phyloP scores from a whole-genome alignment of 1,140 invertebrate genomes.

The Akabosia matsudoensis region DNA sequence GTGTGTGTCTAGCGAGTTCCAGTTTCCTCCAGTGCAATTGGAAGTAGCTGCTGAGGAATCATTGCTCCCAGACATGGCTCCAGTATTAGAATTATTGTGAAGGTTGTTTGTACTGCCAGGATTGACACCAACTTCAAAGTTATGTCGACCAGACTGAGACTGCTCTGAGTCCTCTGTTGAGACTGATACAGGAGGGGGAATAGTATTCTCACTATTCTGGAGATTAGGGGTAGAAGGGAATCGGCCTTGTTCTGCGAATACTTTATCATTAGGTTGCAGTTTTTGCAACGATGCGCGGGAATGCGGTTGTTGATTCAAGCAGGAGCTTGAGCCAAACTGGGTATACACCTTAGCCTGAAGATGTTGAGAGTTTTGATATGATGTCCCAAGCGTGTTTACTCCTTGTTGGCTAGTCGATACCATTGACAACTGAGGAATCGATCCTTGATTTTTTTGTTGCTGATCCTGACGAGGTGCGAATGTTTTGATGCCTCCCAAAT shows the following conservation, averaged over 20 bases:
- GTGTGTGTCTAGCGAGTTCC: slow-evolving; percentile 3
- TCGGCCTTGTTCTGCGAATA: slow-evolving; percentile 2
- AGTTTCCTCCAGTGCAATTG: slow-evolving; percentile 9
- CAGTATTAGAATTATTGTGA: slow-evolving; percentile 33
- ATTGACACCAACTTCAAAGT: slow-evolving; percentile 21
- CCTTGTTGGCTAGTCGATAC: neutral
- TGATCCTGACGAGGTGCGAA: neutral
- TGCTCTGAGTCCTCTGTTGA: neutral
- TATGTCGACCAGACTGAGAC: neutral
- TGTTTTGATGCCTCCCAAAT: slow-evolving; percentile 16
- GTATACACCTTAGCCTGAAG: neutral
- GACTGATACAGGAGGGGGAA: neutral
- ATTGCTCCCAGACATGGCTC: slow-evolving; percentile 35
- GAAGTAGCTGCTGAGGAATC: slow-evolving; percentile 25
- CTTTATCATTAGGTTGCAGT: slow-evolving; percentile 12
- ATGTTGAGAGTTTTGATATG: neutral
- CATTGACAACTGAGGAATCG: neutral
- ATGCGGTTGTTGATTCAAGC: slow-evolving; percentile 17
- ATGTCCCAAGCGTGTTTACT: neutral
- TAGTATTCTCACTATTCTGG: neutral
- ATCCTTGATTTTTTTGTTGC: neutral
- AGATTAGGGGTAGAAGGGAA: slow-evolving; percentile 4
- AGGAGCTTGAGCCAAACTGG: slow-evolving; percentile 21
- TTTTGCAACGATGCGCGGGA: neutral
- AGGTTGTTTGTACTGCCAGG: slow-evolving; percentile 37